Evolutionary conservation across 2,113 vertebrate genomes (phyloP).

Genomic region (Tragulus kanchil): DNA sequence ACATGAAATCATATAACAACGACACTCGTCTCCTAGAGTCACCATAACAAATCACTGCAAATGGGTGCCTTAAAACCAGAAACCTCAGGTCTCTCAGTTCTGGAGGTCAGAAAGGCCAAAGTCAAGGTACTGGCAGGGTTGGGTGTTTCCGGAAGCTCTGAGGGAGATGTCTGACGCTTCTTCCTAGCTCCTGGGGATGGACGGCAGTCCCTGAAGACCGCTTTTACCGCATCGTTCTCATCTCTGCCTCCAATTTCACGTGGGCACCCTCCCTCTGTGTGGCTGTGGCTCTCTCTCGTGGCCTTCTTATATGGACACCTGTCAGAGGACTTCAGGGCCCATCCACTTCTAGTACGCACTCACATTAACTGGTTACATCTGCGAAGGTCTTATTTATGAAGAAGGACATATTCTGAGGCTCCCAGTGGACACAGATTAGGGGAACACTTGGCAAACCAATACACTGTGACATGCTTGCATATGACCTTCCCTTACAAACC

Average conservation of each 20-base stretch:
- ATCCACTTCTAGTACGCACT: not conserved
- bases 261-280: not conserved
- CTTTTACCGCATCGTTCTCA: not conserved
- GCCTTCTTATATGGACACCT: not conserved
- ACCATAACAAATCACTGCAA: not conserved
- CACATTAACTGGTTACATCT: not conserved
- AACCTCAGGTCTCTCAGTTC: not conserved
- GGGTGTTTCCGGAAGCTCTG: not conserved
- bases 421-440: not conserved
- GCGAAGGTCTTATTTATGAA: not conserved
- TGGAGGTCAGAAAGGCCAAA: not conserved
- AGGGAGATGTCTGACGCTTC: no score
- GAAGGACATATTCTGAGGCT: not conserved
- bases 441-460: not conserved
- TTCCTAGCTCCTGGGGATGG: not conserved
- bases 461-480: not conserved
- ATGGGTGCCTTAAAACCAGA: not conserved
- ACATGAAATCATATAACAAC: not conserved
- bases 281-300: not conserved
- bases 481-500: not conserved
- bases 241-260: not conserved
- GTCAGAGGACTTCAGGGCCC: not conserved
- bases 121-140: not conserved
- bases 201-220: not conserved
- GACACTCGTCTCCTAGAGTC: not conserved